A percentile compares a stretch with the other conserved stretches of the same genome.
These are phyloP conservation scores for Loxodonta africana DNA, from an alignment of 2,113 vertebrate species.

Conservation along the genomic window DNA sequence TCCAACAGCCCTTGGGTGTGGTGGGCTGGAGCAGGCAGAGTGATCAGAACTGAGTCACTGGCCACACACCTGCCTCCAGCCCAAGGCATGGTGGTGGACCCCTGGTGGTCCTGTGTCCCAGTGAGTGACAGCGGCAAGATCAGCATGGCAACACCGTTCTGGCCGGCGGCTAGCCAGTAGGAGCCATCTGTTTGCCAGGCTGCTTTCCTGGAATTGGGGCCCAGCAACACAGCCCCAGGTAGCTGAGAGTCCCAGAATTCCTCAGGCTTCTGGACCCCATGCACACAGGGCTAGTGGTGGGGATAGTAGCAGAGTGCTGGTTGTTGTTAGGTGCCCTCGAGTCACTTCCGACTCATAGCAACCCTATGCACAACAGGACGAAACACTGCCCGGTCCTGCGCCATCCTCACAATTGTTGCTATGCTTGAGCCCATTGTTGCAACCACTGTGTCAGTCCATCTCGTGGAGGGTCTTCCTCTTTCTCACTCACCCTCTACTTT, in stretches of 20 bases:
- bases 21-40: too few relatives aligned
- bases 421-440: too few relatives aligned
- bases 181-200: not conserved
- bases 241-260: not conserved
- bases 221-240: not conserved
- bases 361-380: too few relatives aligned
- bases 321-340: too few relatives aligned
- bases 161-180: accelerated
- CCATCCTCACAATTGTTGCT: too few relatives aligned
- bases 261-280: not conserved
- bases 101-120: not conserved
- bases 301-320: too few relatives aligned
- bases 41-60: not conserved
- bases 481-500: too few relatives aligned
- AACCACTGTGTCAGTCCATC: too few relatives aligned
- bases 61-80: not conserved
- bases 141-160: not conserved
- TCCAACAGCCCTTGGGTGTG: not conserved
- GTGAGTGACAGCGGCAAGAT: not conserved
- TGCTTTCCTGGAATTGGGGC: not conserved
- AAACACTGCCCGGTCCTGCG: too few relatives aligned
- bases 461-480: too few relatives aligned
- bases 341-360: too few relatives aligned
- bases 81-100: not conserved
- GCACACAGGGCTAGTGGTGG: too few relatives aligned